phyloP scores from a whole-genome alignment of 2,113 vertebrate genomes.

The Cairina moschata region DNA sequence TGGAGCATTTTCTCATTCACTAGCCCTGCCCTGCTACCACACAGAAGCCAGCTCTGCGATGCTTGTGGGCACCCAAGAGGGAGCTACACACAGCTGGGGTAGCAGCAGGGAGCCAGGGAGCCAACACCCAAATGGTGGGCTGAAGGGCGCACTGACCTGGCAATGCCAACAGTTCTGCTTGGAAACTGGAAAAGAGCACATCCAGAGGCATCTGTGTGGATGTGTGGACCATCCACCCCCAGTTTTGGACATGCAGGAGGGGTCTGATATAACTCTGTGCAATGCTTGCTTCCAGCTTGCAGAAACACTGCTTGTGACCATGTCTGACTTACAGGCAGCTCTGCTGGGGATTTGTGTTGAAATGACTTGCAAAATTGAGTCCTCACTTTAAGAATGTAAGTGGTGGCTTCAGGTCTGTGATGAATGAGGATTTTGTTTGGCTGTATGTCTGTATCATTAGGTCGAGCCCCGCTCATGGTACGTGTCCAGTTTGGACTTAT shows the following conservation, averaged over 20 bases:
- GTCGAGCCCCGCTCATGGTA: slow-evolving; percentile 22
- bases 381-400: background rate
- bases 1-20: background rate
- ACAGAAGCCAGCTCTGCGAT: background rate
- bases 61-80: rapidly evolving
- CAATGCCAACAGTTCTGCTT: background rate
- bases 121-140: background rate
- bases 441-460: slow-evolving; percentile 62
- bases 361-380: background rate
- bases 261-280: rapidly evolving
- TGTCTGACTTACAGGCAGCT: background rate
- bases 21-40: background rate
- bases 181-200: background rate
- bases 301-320: background rate
- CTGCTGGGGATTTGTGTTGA: background rate
- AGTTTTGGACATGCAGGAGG: rapidly evolving
- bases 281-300: background rate
- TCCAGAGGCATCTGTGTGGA: background rate
- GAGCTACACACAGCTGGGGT: background rate
- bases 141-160: background rate
- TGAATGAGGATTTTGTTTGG: slow-evolving; percentile 57
- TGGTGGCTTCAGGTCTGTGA: background rate
- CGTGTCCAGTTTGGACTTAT: slow-evolving; percentile 44
- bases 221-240: background rate
- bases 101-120: background rate